phyloP scores from a whole-genome alignment of 2,888 invertebrate genomes.

The Ectropis crepuscularia region DNA sequence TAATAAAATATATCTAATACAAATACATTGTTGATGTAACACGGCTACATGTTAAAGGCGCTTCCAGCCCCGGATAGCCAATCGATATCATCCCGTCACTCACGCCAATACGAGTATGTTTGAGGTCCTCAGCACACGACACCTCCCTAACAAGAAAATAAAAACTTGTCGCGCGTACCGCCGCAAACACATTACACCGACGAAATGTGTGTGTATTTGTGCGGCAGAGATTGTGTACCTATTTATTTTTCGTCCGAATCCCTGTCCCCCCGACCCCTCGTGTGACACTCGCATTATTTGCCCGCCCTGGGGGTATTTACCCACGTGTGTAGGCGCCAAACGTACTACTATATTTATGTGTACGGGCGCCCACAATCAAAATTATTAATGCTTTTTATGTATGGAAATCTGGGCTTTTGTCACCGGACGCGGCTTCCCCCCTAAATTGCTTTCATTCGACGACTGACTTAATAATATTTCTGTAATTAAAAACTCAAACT shows the following conservation, averaged over 20 bases:
- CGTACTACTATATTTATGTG: slow-evolving; percentile 75
- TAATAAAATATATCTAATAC: too few species aligned
- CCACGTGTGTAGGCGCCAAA: slow-evolving; percentile 67
- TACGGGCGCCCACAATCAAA: slow-evolving; percentile 71
- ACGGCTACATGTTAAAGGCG: slow-evolving; percentile 3
- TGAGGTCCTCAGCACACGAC: slow-evolving; percentile 25
- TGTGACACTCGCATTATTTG: slow-evolving; percentile 73
- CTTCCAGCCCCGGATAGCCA: slow-evolving; percentile 7
- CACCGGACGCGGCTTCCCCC: slow-evolving; percentile 38
- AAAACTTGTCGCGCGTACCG: slow-evolving; percentile 56
- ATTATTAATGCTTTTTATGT: slow-evolving; percentile 79
- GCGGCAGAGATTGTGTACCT: slow-evolving; percentile 74
- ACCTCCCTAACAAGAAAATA: slow-evolving; percentile 54
- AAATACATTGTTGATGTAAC: background rate
- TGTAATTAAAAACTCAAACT: slow-evolving; percentile 76
- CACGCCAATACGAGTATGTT: slow-evolving; percentile 24
- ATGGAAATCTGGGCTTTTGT: slow-evolving; percentile 75
- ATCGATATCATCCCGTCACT: slow-evolving; percentile 22
- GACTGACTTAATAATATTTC: slow-evolving; percentile 78
- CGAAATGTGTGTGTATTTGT: slow-evolving; percentile 73
- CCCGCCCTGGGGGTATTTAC: slow-evolving; percentile 65
- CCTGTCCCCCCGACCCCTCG: slow-evolving; percentile 45
- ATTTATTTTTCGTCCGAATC: slow-evolving; percentile 72
- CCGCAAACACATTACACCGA: slow-evolving; percentile 78
- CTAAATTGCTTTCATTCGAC: slow-evolving; percentile 76